Conservation (phyloP, 2,888 invertebrate species). For the Diogma glabrata region DNA sequence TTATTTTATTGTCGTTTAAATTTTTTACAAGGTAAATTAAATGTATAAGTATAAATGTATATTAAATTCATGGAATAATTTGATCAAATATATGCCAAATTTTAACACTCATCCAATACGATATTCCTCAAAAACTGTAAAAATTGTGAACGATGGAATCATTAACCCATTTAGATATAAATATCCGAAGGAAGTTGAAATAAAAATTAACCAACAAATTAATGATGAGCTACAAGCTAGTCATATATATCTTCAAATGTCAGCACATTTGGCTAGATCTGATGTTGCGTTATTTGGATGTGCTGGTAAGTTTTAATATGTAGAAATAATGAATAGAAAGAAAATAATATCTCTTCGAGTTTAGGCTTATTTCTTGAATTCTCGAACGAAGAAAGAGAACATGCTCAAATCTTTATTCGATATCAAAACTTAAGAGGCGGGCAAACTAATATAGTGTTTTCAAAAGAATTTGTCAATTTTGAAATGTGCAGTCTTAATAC, state of each 20-base stretch:
- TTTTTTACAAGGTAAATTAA: too few species aligned
- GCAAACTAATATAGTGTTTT: background rate
- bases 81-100: too few species aligned
- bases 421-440: constrained; percentile 4
- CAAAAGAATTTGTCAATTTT: background rate
- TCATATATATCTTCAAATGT: background rate
- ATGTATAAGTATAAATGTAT: too few species aligned
- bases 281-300: constrained; percentile 1
- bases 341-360: too few species aligned
- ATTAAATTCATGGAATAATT: too few species aligned
- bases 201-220: background rate
- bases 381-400: constrained; percentile 5
- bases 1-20: too few species aligned
- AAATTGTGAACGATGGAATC: too few species aligned
- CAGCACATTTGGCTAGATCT: background rate
- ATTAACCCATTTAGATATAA: too few species aligned
- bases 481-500: too few species aligned
- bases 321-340: too few species aligned
- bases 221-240: background rate
- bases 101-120: too few species aligned
- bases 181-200: constrained; percentile 2
- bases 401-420: background rate
- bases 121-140: too few species aligned
- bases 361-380: background rate
- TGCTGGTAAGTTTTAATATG: constrained; percentile 6